Percentiles rank a stretch among this genome's conserved stretches.
Evolutionary conservation across 2,888 invertebrate genomes (phyloP).

Genomic region (Rhagonycha lutea): DNA sequence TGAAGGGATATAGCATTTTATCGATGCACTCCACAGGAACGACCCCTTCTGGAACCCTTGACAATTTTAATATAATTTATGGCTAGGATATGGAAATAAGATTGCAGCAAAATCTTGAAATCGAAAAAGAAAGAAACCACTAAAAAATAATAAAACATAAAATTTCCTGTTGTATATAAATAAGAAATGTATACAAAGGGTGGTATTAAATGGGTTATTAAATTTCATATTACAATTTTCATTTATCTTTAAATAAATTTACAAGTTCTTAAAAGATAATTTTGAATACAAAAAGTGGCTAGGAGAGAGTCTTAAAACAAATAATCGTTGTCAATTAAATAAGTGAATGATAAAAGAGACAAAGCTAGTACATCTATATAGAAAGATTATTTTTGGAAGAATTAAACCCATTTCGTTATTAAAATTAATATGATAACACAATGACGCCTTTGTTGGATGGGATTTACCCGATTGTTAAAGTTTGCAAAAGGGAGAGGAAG

Average conservation of each 20-base stretch:
- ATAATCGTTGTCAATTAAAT: constrained; percentile 17
- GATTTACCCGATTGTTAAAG: constrained; percentile 29
- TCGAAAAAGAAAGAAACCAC: not conserved
- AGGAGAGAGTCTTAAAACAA: not conserved
- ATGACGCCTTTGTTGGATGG: constrained; percentile 28
- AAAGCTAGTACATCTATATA: constrained; percentile 28
- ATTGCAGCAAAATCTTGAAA: not conserved
- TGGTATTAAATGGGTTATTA: not conserved
- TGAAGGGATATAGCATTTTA: not conserved
- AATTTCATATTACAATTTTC: not conserved
- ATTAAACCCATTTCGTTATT: constrained; percentile 32
- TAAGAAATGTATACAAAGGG: not conserved
- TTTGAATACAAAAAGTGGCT: constrained; percentile 1
- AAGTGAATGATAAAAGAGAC: constrained; percentile 32
- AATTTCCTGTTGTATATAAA: not conserved
- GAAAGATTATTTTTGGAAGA: constrained; percentile 30
- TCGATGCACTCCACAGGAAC: not conserved
- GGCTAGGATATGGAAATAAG: not conserved
- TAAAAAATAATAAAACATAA: not conserved
- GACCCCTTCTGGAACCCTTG: not conserved
- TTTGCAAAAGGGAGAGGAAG: constrained; percentile 34
- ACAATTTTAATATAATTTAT: not conserved
- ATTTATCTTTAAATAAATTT: not conserved
- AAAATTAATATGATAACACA: constrained; percentile 31
- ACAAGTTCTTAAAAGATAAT: not conserved